Evolutionary conservation across 2,888 invertebrate species (phyloP).

Genomic region (Hecatera dysodea): DNA sequence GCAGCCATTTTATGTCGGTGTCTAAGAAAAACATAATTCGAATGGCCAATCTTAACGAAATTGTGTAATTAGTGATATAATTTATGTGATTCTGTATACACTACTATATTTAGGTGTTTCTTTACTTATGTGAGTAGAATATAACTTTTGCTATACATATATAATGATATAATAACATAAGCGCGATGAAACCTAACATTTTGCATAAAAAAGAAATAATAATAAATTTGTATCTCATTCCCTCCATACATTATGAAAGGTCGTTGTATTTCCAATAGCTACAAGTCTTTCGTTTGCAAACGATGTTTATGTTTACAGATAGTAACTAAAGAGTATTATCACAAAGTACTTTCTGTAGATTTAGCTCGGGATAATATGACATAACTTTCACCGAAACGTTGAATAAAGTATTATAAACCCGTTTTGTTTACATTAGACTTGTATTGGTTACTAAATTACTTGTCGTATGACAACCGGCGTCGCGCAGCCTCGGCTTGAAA

Average conservation of each 20-base stretch:
- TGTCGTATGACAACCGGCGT: slow-evolving; percentile 87
- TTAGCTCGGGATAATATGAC: slow-evolving; percentile 85
- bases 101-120: slow-evolving; percentile 87
- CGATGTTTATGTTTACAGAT: slow-evolving; percentile 79
- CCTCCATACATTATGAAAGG: slow-evolving; percentile 77
- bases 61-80: slow-evolving; percentile 91
- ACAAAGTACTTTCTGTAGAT: slow-evolving; percentile 80
- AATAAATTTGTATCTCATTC: slow-evolving; percentile 82
- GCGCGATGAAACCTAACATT: slow-evolving; percentile 84
- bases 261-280: slow-evolving; percentile 78
- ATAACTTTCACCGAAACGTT: slow-evolving; percentile 87
- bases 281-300: slow-evolving; percentile 73
- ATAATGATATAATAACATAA: slow-evolving; percentile 79
- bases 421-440: slow-evolving; percentile 86
- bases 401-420: slow-evolving; percentile 77
- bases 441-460: slow-evolving; percentile 84
- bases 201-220: slow-evolving; percentile 80
- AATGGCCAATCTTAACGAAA: slow-evolving; percentile 91
- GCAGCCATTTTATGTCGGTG: slow-evolving; percentile 91
- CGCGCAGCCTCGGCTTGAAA: slow-evolving; percentile 87
- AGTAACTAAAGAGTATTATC: slow-evolving; percentile 73
- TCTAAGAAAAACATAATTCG: slow-evolving; percentile 91
- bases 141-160: slow-evolving; percentile 83
- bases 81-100: slow-evolving; percentile 90
- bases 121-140: slow-evolving; percentile 89